A percentile compares a stretch with the other conserved stretches of the same genome.
These are phyloP conservation scores for Rhinella marina DNA, from an alignment of 2,797 vertebrate species.

Conservation along the genomic window DNA sequence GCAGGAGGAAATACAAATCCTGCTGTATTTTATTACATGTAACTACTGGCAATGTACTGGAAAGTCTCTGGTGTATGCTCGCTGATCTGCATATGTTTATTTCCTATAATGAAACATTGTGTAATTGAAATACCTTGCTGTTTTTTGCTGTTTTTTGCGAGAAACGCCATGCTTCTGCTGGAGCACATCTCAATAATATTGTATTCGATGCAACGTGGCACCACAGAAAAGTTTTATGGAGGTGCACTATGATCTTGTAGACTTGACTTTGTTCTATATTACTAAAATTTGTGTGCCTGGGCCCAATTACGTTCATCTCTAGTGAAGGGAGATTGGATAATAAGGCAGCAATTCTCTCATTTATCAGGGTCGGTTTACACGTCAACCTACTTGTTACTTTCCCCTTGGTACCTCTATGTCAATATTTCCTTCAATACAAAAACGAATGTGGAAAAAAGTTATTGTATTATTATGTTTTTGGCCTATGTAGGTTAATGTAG, in stretches of 20 bases:
- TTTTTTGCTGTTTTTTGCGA: not conserved
- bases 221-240: not conserved
- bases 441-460: not conserved
- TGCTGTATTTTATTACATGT: slow-evolving; percentile 45
- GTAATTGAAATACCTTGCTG: slow-evolving; percentile 55
- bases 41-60: slow-evolving; percentile 56
- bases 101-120: slow-evolving; percentile 43
- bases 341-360: not conserved
- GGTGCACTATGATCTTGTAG: not conserved
- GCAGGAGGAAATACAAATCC: slow-evolving; percentile 23
- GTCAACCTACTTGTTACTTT: not conserved
- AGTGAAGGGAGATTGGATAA: not conserved
- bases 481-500: slow-evolving; percentile 6
- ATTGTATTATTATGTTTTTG: not conserved
- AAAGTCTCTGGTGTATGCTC: slow-evolving; percentile 36
- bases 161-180: too few species aligned
- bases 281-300: not conserved
- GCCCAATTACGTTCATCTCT: not conserved
- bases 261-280: not conserved
- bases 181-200: too few species aligned
- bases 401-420: not conserved
- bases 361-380: not conserved
- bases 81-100: slow-evolving; percentile 4
- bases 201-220: too few species aligned
- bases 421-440: not conserved